Evolutionary conservation across 1,140 invertebrate genomes (phyloP).

Genomic region (Drosophila melanica): DNA sequence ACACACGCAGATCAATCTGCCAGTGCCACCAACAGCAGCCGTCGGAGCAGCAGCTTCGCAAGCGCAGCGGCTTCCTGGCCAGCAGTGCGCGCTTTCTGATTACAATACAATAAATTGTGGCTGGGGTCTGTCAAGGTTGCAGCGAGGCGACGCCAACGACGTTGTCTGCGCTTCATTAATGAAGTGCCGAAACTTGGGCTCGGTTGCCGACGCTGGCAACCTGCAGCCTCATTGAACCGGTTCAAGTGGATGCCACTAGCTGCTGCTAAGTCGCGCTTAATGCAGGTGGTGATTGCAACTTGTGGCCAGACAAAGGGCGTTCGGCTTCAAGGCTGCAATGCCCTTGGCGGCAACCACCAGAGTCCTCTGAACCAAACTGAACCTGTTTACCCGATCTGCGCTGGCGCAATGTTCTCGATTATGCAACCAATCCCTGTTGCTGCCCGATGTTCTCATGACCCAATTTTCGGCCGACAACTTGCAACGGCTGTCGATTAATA

Average conservation of each 20-base stretch:
- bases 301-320: conserved; percentile 39
- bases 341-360: conserved; percentile 48
- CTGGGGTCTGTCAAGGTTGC: conserved; percentile 72
- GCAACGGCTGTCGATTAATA: conserved; percentile 41
- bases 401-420: conserved; percentile 69
- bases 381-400: conserved; percentile 59
- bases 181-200: conserved; percentile 80
- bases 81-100: conserved; percentile 35
- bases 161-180: conserved; percentile 68
- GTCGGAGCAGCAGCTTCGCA: conserved; percentile 12
- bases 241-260: conserved; percentile 60
- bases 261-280: conserved; percentile 38
- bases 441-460: conserved; percentile 64
- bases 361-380: conserved; percentile 30
- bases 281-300: conserved; percentile 74
- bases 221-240: conserved; percentile 70
- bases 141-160: conserved; percentile 25
- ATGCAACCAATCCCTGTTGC: conserved; percentile 52
- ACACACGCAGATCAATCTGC: conserved; percentile 42
- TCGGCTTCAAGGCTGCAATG: conserved; percentile 57
- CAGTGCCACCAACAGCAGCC: conserved; percentile 2
- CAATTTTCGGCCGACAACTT: conserved; percentile 45
- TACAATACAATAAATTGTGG: conserved; percentile 59
- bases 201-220: conserved; percentile 43
- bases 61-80: conserved; percentile 49